Base-by-base conservation (phyloP, 2,888 invertebrate genomes). In the Allolobophora icterica region DNA sequence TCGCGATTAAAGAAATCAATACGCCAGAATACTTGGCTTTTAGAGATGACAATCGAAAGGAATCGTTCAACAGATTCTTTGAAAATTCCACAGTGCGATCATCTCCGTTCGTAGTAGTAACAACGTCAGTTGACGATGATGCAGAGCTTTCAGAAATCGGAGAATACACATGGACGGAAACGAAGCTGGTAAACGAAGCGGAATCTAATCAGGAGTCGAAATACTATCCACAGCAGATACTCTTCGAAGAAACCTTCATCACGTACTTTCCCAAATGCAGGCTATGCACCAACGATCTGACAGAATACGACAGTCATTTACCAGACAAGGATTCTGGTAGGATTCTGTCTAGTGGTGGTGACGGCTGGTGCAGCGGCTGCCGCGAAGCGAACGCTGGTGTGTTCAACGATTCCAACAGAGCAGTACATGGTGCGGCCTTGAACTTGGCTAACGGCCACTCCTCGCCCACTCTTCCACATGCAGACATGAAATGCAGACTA, bases 191-290 rank as follows among this genome's bases (percentile, higher is more conserved):
- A 2, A 24, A 52, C 24, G 52, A 24, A 52, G 24, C 24, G 24
- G 52, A 52, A 52, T 21, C 24, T 0, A 71, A 71, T 8, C 71
- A 11, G 45, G 71, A n/a, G n/a, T 30, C 8, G 4, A 5, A 24
- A 5, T 4, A 30, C 1, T 71, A n/a, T 13, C 71, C 71, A 17
- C 11, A 30, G 71, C 6, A n/a, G 71, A 71, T 71, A 71, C 8
- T 71, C 30, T 71, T 71, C n/a, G 87, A 87, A 24, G 87, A 33
- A 15, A 87, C 87, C n/a, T 21, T 87, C 87, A 87, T 87, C n/a
- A 87, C 87, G 21, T 87, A 87, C 34, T 87, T 87, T 24, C 87
- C 87, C 15, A 33, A 33, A 84, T 83, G 83, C 83, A 83, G 83
- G 33, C 24, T n/a, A 17, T 83, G 83, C 83, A 83, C 83, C 83